Base-by-base conservation (phyloP, 2,888 invertebrate genomes). In the Dicyrtomina minuta region DNA sequence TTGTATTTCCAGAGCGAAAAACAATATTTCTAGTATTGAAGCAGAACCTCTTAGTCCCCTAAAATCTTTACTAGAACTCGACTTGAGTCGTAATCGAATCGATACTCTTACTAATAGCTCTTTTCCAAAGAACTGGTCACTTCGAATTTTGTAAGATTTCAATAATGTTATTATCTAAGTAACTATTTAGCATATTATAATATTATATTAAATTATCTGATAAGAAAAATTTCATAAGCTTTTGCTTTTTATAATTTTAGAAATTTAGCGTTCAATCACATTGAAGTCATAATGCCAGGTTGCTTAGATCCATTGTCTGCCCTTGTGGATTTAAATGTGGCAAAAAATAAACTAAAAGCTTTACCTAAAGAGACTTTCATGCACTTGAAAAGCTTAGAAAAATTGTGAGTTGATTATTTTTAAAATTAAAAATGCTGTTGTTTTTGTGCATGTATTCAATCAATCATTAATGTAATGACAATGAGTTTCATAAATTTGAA, bases 341-440 rank as follows among this genome's bases (percentile, higher is more conserved):
- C 90, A 80, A 89, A 89, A 81, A 95, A 95, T 86, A 87, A 80
- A 70, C 77, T 84, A 22, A 74, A 78, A 33, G 78, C 79, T 33
- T 75, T 95, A 64, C 88, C 89, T n/a, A 90, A 89, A 80, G 88
- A 90, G 78, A 84, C 90, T 43, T 92, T 94, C 80, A 86, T 84
- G 76, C 86, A 87, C 79, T 86, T 90, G 72, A 85, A 83, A 72
- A 86, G 86, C 76, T 83, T 94, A 22, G 88, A 87, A 81, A 87
- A 87, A 79, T 82, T 94, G 87, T 90, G 84, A 88, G 88, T 86
- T 73, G 1, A 33, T 3, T 33, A 33, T 15, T 55, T 24, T 55
- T 51, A 24, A n/a, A n/a, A n/a, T n/a, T n/a, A n/a, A n/a, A n/a
- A n/a, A n/a, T n/a, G n/a, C n/a, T 20, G 24, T 4, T 22, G 26